A percentile compares a stretch with the other conserved stretches of the same genome.
Conservation (phyloP, 2,113 vertebrate genomes). For the Calypte anna region DNA sequence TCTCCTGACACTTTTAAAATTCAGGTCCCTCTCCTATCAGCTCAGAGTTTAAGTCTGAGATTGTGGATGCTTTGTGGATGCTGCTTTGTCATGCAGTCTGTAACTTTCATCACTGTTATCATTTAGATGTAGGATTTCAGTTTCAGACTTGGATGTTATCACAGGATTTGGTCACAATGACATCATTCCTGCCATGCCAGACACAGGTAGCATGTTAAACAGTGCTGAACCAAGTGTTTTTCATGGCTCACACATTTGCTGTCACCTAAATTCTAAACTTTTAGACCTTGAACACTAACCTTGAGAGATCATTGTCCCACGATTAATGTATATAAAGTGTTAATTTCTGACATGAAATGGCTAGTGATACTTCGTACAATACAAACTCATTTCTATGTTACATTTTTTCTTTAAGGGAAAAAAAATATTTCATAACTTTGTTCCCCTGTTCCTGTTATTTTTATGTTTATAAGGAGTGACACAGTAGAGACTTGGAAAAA, state of each 20-base stretch:
- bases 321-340: background rate
- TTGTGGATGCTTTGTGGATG: background rate
- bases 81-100: background rate
- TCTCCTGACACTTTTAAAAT: background rate
- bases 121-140: slow-evolving; percentile 1
- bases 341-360: background rate
- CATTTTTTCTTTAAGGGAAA: background rate
- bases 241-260: background rate
- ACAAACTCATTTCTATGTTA: background rate
- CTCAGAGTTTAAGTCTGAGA: background rate
- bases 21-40: background rate
- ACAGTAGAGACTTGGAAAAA: background rate
- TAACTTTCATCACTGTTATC: background rate
- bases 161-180: slow-evolving; percentile 5
- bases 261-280: slow-evolving; percentile 5
- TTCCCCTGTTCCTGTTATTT: background rate
- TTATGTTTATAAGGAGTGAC: background rate
- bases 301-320: slow-evolving; percentile 14
- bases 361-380: background rate
- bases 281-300: background rate
- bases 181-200: background rate
- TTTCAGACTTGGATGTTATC: slow-evolving; percentile 13
- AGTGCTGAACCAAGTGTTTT: background rate
- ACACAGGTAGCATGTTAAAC: background rate
- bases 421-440: background rate